A percentile compares a stretch with the other conserved stretches of the same genome.
phyloP scores from a whole-genome alignment of 2,113 vertebrate genomes.

The Chunga burmeisteri region DNA sequence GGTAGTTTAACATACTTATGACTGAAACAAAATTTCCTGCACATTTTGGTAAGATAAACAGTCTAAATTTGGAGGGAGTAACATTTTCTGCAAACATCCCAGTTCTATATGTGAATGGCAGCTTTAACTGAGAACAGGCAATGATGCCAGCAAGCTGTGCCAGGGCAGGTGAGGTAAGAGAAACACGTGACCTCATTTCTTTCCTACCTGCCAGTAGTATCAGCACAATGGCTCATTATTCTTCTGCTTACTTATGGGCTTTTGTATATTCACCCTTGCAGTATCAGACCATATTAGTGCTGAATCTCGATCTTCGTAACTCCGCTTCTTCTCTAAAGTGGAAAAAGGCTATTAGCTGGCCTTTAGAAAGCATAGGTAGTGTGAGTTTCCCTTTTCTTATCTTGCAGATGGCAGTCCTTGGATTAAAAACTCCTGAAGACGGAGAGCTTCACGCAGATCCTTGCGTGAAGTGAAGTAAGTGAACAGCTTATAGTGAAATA shows the following conservation, averaged over 20 bases:
- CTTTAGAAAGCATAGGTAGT: neutral
- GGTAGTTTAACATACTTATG: neutral
- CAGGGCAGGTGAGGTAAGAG: neutral
- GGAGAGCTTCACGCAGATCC: neutral
- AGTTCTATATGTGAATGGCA: neutral
- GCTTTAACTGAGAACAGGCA: neutral
- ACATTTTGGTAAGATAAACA: neutral
- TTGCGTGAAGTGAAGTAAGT: neutral
- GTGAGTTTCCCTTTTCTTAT: neutral
- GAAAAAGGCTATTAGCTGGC: neutral
- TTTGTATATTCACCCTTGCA: neutral
- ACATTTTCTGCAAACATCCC: neutral
- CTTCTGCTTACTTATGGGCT: neutral
- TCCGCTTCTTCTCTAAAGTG: neutral
- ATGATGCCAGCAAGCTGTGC: neutral
- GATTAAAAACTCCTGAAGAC: neutral
- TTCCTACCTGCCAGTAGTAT: neutral
- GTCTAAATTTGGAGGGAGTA: neutral
- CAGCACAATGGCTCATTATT: neutral
- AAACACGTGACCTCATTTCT: neutral
- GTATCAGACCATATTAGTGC: neutral
- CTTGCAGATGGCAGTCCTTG: neutral
- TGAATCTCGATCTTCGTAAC: rapidly evolving
- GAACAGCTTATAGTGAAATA: neutral
- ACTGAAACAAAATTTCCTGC: neutral